A percentile compares a stretch with the other conserved stretches of the same genome.
Conservation (phyloP, 2,797 vertebrate species). For the Nothura maculosa region DNA sequence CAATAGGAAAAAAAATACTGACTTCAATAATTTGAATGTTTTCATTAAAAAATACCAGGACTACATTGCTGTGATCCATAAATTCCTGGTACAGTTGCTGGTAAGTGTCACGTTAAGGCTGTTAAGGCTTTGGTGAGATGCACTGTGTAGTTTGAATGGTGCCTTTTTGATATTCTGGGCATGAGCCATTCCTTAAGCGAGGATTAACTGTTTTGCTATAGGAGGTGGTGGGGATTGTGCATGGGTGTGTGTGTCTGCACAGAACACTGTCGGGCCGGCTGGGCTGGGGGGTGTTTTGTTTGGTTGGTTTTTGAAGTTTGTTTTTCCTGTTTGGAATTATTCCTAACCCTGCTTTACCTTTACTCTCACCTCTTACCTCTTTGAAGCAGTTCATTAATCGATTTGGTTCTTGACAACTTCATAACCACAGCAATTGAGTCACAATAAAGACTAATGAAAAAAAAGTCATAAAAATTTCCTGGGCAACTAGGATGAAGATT, state of each 20-base stretch:
- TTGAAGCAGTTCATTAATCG: conserved; percentile 68
- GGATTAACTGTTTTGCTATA: background rate
- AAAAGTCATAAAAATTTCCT: conserved; percentile 74
- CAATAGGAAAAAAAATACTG: background rate
- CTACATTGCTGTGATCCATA: background rate
- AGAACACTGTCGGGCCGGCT: background rate
- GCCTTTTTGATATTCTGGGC: background rate
- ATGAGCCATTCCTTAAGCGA: background rate
- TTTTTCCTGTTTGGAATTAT: conserved; percentile 17
- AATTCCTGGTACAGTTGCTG: background rate
- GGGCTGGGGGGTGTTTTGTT: background rate
- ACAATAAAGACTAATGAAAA: conserved; percentile 71
- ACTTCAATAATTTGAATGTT: background rate
- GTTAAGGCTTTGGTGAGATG: background rate
- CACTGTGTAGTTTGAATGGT: background rate
- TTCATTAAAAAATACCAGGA: background rate
- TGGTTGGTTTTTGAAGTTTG: background rate
- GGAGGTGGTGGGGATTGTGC: background rate
- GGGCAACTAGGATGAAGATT: conserved; percentile 76
- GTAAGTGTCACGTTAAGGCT: background rate
- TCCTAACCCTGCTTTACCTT: conserved; percentile 38
- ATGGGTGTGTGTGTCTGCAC: background rate
- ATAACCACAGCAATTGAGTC: conserved; percentile 62
- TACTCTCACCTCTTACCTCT: conserved; percentile 13
- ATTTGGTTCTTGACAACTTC: conserved; percentile 64